These are phyloP conservation scores for Cyclopterus lumpus DNA, from an alignment of 2,797 vertebrate genomes.

Conservation along the genomic window DNA sequence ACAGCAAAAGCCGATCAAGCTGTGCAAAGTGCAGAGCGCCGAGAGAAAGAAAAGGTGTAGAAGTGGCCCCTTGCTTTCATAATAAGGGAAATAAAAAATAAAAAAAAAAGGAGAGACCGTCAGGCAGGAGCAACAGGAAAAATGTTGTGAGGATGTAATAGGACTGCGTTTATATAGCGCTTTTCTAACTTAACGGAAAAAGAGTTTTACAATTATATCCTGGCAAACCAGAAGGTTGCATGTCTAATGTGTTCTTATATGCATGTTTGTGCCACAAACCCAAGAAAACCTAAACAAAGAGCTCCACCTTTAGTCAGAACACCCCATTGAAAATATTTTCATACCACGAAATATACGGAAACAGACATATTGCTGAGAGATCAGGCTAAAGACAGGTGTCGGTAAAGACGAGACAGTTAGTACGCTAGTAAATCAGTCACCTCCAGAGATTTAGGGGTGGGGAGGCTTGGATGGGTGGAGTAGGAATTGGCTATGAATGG, in stretches of 20 bases:
- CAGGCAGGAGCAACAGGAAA: slow-evolving; percentile 41
- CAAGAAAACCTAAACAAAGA: slow-evolving; percentile 37
- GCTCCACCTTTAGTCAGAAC: slow-evolving; percentile 31
- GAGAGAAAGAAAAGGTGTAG: slow-evolving; percentile 45
- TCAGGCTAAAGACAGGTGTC: slow-evolving; percentile 36
- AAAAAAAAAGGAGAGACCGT: slow-evolving; percentile 29
- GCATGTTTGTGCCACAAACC: slow-evolving; percentile 27
- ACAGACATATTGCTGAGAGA: slow-evolving; percentile 27
- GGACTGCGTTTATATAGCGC: background rate
- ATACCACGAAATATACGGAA: slow-evolving; percentile 38
- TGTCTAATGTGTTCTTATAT: slow-evolving; percentile 28
- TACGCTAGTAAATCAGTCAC: slow-evolving; percentile 50
- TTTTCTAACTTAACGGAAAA: background rate
- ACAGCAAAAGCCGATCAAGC: slow-evolving; percentile 59
- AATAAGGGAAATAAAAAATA: slow-evolving; percentile 24
- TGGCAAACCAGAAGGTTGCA: slow-evolving; percentile 17
- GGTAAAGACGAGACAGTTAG: slow-evolving; percentile 53
- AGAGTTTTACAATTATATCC: background rate
- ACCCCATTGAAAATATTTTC: slow-evolving; percentile 28
- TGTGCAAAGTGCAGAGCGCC: slow-evolving; percentile 44
- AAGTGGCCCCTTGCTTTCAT: slow-evolving; percentile 38
- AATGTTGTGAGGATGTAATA: slow-evolving; percentile 15
- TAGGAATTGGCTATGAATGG: slow-evolving; percentile 61
- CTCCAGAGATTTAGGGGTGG: slow-evolving; percentile 48
- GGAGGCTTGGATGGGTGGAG: slow-evolving; percentile 59